Percentiles rank a stretch among this genome's conserved stretches.
These are phyloP conservation scores for Apodemus agrarius DNA, from an alignment of 2,797 vertebrate genomes.

Conservation along the genomic window DNA sequence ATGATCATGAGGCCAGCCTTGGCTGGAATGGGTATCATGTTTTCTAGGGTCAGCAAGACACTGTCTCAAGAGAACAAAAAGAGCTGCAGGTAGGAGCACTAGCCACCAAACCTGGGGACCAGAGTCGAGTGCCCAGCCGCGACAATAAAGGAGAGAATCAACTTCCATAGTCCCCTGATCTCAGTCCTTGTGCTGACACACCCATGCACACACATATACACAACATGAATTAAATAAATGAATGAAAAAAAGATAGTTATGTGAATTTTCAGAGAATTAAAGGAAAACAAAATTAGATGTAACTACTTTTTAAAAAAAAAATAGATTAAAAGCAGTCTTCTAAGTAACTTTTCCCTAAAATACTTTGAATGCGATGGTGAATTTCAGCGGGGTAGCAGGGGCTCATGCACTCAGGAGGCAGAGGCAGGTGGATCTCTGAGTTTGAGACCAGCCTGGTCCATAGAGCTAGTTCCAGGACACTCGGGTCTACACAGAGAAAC, in stretches of 20 bases:
- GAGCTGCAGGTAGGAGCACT: too few species aligned
- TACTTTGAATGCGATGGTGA: background rate
- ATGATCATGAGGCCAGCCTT: background rate
- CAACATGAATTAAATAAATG: background rate
- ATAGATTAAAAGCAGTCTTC: background rate
- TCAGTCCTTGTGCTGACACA: background rate
- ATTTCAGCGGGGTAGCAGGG: background rate
- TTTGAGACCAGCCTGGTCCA: background rate
- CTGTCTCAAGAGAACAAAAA: background rate
- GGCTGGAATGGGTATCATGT: too few species aligned
- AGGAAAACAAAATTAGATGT: slow-evolving; percentile 4
- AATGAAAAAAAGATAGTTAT: background rate
- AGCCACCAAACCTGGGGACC: too few species aligned
- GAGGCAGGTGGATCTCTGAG: background rate
- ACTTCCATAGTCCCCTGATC: background rate
- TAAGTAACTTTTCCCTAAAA: slow-evolving; percentile 23
- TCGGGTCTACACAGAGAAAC: background rate
- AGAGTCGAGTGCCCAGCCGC: too few species aligned
- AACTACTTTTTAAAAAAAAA: background rate
- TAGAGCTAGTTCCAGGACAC: background rate
- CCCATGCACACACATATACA: background rate
- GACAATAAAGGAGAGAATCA: background rate
- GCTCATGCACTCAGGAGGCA: background rate
- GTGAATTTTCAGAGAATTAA: background rate
- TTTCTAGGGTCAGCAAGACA: background rate